phyloP scores from a whole-genome alignment of 2,797 vertebrate species.

The Phrynocephalus forsythii region DNA sequence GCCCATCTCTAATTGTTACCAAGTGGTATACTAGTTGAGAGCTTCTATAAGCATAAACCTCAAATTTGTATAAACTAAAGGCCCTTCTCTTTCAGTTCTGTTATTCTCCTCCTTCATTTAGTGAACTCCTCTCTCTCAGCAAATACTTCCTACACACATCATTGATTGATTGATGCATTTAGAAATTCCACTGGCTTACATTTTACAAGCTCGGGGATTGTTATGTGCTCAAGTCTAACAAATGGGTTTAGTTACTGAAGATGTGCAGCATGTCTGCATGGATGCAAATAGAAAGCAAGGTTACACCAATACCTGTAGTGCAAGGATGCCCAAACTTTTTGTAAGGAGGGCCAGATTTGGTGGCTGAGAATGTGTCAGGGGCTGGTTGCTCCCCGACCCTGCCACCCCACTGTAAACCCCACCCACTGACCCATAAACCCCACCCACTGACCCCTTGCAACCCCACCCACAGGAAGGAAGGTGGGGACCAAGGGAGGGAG shows the following conservation, averaged over 20 bases:
- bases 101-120: slow-evolving; percentile 25
- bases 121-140: neutral
- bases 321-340: too few species aligned
- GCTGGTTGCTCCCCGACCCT: too few species aligned
- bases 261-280: neutral
- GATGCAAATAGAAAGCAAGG: neutral
- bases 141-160: slow-evolving; percentile 2
- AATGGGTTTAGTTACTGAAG: neutral
- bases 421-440: too few species aligned
- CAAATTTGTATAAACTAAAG: slow-evolving; percentile 44
- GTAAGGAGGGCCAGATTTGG: too few species aligned
- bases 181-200: slow-evolving; percentile 33
- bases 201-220: slow-evolving; percentile 4
- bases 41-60: slow-evolving; percentile 51
- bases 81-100: slow-evolving; percentile 20
- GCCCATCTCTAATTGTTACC: neutral
- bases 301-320: neutral
- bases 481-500: too few species aligned
- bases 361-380: too few species aligned
- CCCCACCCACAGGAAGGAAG: too few species aligned
- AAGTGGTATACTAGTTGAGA: slow-evolving; percentile 50
- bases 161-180: slow-evolving; percentile 18
- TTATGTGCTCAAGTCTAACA: neutral
- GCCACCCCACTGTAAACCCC: too few species aligned
- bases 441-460: too few species aligned